Base-by-base conservation (phyloP, 2,113 vertebrate species). In the Antechinus flavipes region DNA sequence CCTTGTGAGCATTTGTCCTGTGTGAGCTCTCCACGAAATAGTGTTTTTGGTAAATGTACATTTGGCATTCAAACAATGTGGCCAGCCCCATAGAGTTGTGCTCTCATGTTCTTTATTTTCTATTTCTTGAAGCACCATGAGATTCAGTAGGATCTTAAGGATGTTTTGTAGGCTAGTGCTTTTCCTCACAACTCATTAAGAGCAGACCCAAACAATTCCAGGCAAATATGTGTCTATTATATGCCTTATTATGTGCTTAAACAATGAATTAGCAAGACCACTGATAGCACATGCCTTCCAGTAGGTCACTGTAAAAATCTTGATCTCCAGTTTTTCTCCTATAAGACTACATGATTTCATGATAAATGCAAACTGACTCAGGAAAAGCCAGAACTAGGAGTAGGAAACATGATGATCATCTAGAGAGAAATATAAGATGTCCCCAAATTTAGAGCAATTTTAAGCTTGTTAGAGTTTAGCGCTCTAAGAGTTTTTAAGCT, bases 251-350 rank as follows among this genome's bases (percentile, higher is more conserved):
- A 55, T 55, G 16, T 23, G 16, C 94, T 95, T 93, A 95, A 92
- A 93, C 92, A 92, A 46, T 92, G 89, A 27, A 46, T 90, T 94
- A 91, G 84, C 90, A 52, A 95, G 93, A 93, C 25, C 23, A 93
- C 42, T 84, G 12, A 84, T 24, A 89, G 19, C 19, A n/a, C n/a
- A 23, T 23, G 6, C n/a, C n/a, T 42, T 84, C 68, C 22, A 23
- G 19, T 42, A 84, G 68, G 35, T 1, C 68, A 84, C 19, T 84
- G n/a, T 42, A 42, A 84, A 84, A n/a, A 16, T 68, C 35, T 35
- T 68, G 7, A 84, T 23, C 16, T 84, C 35, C 68, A 84, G 2
- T 76, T 76, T 4, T 76, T 76, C 35, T 76, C 35, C 16, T 23
- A n/a, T 7, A 84, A 84, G 2, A 92, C 89, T 55, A 24, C 19